Base-by-base conservation (phyloP, 2,113 vertebrate species). In the Coturnix japonica region DNA sequence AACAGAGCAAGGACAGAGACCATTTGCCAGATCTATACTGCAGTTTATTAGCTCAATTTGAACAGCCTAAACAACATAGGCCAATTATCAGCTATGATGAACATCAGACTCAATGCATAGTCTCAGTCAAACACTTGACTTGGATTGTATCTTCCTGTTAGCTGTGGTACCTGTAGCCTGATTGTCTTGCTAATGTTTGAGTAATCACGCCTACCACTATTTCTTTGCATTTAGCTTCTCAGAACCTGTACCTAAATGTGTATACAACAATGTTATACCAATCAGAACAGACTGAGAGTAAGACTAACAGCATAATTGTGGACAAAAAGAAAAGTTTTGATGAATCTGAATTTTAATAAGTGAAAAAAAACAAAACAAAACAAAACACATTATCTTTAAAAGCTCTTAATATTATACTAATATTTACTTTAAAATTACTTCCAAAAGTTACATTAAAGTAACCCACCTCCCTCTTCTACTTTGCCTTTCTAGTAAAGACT, bases 1-100 rank as follows among this genome's bases (percentile, higher is more conserved):
- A 56, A 44, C 43, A 91, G 8, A 54, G 28, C 19, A 77, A 82
- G 12, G 35, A 6, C 76, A 73, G 44, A 61, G 23, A 46, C 30
- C 0, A 0, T 39, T 51, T 6, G 1, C 22, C 12, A 60, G 39
- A n/a, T n/a, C 7, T 20, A 9, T 51, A 53, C 65, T 53, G 33
- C 18, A 65, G 6, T 80, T 41, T 2, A 3, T 56, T 76, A 72
- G 76, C 26, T 3, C n/a, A 30, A 57, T 82, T 75, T 53, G 59
- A 81, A 60, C 14, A 64, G 67, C 20, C 30, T 43, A 53, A 88
- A 81, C 41, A 56, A 65, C 33, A 35, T 10, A 13, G n/a, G 13
- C 13, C 4, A 2, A 9, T 54, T 83, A 31, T 15, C 54, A 44
- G 21, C 13, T 37, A 71, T 17, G 11, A 21, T 37, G 47, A 70